phyloP scores from a whole-genome alignment of 1,140 invertebrate species.

The Caenorhabditis brenneri region DNA sequence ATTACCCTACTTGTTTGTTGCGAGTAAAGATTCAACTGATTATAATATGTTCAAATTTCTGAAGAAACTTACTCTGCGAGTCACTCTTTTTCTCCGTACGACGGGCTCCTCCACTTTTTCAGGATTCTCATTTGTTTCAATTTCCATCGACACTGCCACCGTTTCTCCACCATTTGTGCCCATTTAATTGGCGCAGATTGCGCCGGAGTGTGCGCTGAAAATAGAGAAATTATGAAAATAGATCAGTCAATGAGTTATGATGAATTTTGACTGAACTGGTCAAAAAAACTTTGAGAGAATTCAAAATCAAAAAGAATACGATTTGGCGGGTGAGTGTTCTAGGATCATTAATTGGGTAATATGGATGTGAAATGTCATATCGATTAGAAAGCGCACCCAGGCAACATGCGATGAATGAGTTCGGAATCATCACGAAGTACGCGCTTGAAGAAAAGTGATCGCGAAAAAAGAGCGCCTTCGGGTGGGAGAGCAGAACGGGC shows the following conservation, averaged over 20 bases:
- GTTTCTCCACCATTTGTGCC: conserved; percentile 32
- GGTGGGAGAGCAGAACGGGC: not conserved
- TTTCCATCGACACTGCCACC: conserved; percentile 9
- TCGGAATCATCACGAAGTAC: not conserved
- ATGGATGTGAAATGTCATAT: no score
- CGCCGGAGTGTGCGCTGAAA: conserved; percentile 31
- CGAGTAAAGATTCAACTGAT: no score
- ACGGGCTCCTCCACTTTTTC: conserved; percentile 33
- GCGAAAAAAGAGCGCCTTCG: not conserved
- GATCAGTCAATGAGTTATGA: not conserved
- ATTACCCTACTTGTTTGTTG: no score
- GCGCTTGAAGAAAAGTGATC: not conserved
- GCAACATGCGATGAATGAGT: not conserved
- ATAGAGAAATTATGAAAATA: not conserved
- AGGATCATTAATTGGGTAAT: not conserved
- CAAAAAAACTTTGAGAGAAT: not conserved
- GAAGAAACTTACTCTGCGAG: conserved; percentile 1
- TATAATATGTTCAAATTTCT: no score
- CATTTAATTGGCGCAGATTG: conserved; percentile 28
- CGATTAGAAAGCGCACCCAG: no score
- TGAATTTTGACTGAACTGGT: not conserved
- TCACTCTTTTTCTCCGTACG: conserved; percentile 9
- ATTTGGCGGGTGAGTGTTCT: not conserved
- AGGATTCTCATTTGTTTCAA: conserved; percentile 31
- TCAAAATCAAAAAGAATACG: not conserved